A percentile compares a stretch with the other conserved stretches of the same genome.
Evolutionary conservation across 2,888 invertebrate species (phyloP).

Genomic region (Standfussiana lucernea): DNA sequence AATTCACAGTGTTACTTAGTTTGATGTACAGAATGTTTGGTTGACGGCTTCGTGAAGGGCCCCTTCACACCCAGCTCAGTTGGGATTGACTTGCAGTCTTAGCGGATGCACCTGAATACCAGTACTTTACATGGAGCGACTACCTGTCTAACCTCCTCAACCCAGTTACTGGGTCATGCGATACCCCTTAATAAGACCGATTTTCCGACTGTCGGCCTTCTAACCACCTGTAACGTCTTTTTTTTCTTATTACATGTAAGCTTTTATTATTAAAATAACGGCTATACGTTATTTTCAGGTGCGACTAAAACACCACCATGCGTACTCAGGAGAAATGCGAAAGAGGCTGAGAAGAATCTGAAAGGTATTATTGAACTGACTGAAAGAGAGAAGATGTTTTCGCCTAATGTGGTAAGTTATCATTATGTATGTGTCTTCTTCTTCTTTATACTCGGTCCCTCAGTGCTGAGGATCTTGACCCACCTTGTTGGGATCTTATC

Average conservation of each 20-base stretch:
- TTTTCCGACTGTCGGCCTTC: background rate
- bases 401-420: conserved; percentile 82
- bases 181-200: background rate
- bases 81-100: background rate
- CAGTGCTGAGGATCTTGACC: too few relatives aligned
- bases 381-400: conserved; percentile 90
- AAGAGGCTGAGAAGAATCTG: conserved; percentile 88
- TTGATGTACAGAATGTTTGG: too few relatives aligned
- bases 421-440: background rate
- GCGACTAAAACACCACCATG: conserved; percentile 86
- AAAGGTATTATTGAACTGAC: conserved; percentile 91
- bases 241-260: background rate
- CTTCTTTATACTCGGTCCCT: too few relatives aligned
- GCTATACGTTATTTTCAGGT: conserved; percentile 67
- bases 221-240: background rate
- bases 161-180: too few relatives aligned
- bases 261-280: background rate
- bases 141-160: background rate
- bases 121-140: background rate
- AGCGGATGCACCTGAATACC: too few relatives aligned
- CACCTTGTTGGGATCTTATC: too few relatives aligned
- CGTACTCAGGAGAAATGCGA: conserved; percentile 84
- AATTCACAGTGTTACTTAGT: too few relatives aligned
- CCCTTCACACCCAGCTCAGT: too few relatives aligned
- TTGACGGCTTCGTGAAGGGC: too few relatives aligned